These are phyloP conservation scores for Blastobasis adustella DNA, from an alignment of 2,888 invertebrate genomes.

Conservation along the genomic window DNA sequence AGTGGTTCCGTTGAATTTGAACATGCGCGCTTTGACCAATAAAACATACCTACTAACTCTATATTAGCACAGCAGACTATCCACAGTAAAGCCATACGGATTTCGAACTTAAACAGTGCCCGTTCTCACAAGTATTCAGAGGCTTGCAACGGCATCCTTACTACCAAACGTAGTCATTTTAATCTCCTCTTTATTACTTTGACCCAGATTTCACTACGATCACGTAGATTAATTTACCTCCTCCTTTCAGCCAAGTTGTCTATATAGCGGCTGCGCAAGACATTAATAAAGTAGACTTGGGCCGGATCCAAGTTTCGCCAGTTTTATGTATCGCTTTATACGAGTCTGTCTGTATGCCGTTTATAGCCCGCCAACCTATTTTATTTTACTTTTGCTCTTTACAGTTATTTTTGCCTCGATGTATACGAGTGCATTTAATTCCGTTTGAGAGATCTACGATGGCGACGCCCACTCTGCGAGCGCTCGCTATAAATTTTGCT, in stretches of 20 bases:
- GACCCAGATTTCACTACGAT: slow-evolving; percentile 37
- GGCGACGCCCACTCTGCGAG: no score
- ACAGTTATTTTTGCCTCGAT: not conserved
- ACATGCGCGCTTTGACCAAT: no score
- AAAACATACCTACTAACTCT: no score
- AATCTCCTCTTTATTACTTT: slow-evolving; percentile 39
- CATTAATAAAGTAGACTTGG: slow-evolving; percentile 45
- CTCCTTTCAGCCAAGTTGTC: slow-evolving; percentile 29
- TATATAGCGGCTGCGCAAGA: slow-evolving; percentile 33
- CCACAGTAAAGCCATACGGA: no score
- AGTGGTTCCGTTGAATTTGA: no score
- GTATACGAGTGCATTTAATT: not conserved
- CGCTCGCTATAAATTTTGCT: no score
- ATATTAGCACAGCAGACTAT: no score
- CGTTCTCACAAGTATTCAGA: no score
- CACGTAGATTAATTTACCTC: slow-evolving; percentile 41
- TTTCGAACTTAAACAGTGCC: no score
- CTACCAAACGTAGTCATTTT: slow-evolving; percentile 25
- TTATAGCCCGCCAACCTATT: slow-evolving; percentile 17
- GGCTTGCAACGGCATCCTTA: not conserved
- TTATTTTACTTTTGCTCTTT: slow-evolving; percentile 15
- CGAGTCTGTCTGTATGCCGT: slow-evolving; percentile 14
- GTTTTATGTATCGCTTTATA: slow-evolving; percentile 17
- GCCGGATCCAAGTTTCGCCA: slow-evolving; percentile 32
- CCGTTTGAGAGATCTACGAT: not conserved